These are phyloP conservation scores for Poecilia velifera DNA, from an alignment of 2,797 vertebrate genomes.

Conservation along the genomic window DNA sequence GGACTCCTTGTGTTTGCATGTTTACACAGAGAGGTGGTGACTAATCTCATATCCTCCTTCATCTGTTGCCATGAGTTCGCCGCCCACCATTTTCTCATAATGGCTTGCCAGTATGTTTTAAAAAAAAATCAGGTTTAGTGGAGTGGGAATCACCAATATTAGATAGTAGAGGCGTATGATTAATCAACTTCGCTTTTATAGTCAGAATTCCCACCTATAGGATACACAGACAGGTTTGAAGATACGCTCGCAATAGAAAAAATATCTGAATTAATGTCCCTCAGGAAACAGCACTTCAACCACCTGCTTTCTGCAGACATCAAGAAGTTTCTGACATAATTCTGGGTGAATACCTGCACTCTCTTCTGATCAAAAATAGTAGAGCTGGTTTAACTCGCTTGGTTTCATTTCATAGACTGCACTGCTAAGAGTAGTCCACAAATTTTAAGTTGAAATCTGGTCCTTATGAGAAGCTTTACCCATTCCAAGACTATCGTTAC, in stretches of 20 bases:
- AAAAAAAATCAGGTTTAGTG: slow-evolving; percentile 13
- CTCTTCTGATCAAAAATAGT: neutral
- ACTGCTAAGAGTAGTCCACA: neutral
- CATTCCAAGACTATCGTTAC: neutral
- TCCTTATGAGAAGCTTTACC: neutral
- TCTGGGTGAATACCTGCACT: neutral
- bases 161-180: slow-evolving; percentile 38
- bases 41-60: slow-evolving; percentile 62
- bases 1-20: slow-evolving; percentile 49
- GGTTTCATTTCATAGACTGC: neutral
- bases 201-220: slow-evolving; percentile 1
- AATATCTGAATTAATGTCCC: neutral
- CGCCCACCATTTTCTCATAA: slow-evolving; percentile 63
- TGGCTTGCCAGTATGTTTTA: slow-evolving; percentile 54
- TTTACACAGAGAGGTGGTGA: slow-evolving; percentile 53
- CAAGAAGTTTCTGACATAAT: neutral
- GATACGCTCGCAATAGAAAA: neutral
- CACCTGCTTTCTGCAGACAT: neutral
- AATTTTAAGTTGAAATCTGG: neutral
- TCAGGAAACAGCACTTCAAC: neutral
- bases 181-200: slow-evolving; percentile 36
- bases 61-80: slow-evolving; percentile 53
- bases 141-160: slow-evolving; percentile 54
- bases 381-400: neutral
- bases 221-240: neutral